phyloP scores from a whole-genome alignment of 2,888 invertebrate genomes.

The Drepana falcataria region DNA sequence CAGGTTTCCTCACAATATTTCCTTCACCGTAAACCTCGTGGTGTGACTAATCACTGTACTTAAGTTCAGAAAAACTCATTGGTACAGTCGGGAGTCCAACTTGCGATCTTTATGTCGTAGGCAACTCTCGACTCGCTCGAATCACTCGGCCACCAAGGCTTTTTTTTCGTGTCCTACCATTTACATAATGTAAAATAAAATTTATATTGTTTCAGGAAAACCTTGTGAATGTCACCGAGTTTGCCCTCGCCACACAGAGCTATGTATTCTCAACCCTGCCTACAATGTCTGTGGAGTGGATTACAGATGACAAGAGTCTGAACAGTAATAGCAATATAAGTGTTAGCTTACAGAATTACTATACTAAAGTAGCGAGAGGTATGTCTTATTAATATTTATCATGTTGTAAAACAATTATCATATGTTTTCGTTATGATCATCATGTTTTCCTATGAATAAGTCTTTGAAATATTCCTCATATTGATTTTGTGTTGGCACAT shows the following conservation, averaged over 20 bases:
- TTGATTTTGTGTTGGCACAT: too few species aligned
- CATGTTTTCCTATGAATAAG: too few species aligned
- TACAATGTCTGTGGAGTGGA: constrained; percentile 68
- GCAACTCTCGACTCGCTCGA: too few species aligned
- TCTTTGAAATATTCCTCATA: too few species aligned
- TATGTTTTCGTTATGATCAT: neutral
- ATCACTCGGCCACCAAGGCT: too few species aligned
- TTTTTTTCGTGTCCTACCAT: too few species aligned
- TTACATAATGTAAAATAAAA: neutral
- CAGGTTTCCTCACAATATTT: too few species aligned
- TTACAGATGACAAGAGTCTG: constrained; percentile 66
- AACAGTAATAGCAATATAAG: constrained; percentile 56
- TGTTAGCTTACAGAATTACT: constrained; percentile 65
- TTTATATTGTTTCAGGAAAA: constrained; percentile 48
- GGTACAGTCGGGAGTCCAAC: too few species aligned
- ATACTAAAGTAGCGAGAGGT: constrained; percentile 74
- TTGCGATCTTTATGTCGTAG: too few species aligned
- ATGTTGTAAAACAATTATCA: neutral
- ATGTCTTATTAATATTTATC: constrained; percentile 10
- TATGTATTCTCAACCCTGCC: constrained; percentile 55
- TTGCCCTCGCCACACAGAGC: constrained; percentile 53
- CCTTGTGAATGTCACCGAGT: constrained; percentile 55
- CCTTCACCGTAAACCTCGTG: too few species aligned
- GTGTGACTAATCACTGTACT: too few species aligned
- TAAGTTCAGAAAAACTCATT: too few species aligned